These are phyloP conservation scores for Eupithecia inturbata DNA, from an alignment of 2,888 invertebrate species.

Conservation along the genomic window DNA sequence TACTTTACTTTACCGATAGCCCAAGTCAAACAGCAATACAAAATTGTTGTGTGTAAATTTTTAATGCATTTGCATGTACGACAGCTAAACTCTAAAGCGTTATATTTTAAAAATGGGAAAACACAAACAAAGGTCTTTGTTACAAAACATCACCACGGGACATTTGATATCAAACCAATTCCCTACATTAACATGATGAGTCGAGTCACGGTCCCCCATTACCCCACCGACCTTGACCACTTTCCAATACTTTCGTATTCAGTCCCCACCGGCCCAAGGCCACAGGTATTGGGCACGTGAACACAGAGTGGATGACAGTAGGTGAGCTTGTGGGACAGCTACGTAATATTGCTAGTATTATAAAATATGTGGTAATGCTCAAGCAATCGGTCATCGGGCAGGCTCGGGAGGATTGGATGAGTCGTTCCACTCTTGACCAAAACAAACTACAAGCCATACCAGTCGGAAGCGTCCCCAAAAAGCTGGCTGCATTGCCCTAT, in stretches of 20 bases:
- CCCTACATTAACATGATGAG: constrained; percentile 13
- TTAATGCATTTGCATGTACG: too few relatives aligned
- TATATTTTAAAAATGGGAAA: too few relatives aligned
- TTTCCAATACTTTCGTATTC: constrained; percentile 50
- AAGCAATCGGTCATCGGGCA: constrained; percentile 62
- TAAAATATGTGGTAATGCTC: too few relatives aligned
- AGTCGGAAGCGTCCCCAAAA: too few relatives aligned
- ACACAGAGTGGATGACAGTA: constrained; percentile 46
- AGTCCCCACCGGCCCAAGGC: constrained; percentile 20
- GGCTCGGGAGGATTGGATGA: background rate
- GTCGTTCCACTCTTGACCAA: background rate
- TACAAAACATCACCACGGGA: background rate
- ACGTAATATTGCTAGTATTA: too few relatives aligned
- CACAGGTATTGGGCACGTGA: constrained; percentile 29
- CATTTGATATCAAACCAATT: background rate
- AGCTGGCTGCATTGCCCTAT: too few relatives aligned
- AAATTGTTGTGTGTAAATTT: too few relatives aligned
- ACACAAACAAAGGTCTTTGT: background rate
- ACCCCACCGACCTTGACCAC: constrained; percentile 39
- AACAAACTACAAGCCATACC: too few relatives aligned
- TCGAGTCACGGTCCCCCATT: constrained; percentile 22
- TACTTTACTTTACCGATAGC: too few relatives aligned
- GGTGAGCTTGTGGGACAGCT: constrained; percentile 54
- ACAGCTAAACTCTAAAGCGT: too few relatives aligned
- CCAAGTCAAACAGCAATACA: too few relatives aligned